Evolutionary conservation across 2,797 vertebrate genomes (phyloP).

Genomic region (Xyrichtys novacula): DNA sequence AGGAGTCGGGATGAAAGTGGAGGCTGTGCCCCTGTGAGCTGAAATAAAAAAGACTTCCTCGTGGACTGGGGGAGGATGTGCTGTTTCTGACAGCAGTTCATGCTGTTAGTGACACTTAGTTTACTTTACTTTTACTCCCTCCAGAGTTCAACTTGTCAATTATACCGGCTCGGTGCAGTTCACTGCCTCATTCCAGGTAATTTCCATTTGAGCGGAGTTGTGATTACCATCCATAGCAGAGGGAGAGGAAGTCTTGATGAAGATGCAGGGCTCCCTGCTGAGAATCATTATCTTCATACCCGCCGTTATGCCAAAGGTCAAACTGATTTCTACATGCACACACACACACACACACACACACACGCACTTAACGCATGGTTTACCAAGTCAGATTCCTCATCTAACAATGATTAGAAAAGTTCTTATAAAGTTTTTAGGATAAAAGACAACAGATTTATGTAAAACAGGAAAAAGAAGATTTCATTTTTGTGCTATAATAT

Average conservation of each 20-base stretch:
- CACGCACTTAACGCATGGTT: neutral
- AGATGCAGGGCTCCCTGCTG: constrained; percentile 54
- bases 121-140: constrained; percentile 47
- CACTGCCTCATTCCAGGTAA: constrained; percentile 63
- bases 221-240: constrained; percentile 68
- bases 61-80: neutral
- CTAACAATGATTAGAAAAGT: neutral
- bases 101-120: constrained; percentile 47
- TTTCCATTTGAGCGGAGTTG: constrained; percentile 59
- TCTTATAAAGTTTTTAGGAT: neutral
- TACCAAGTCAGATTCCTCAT: constrained; percentile 7
- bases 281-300: constrained; percentile 72
- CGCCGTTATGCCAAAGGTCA: constrained; percentile 70
- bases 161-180: constrained; percentile 62
- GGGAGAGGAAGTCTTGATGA: constrained; percentile 65
- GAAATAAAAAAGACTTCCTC: constrained; percentile 3
- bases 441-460: neutral
- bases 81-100: constrained; percentile 20
- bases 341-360: constrained; percentile 21
- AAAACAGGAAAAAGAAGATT: neutral
- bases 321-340: constrained; percentile 44
- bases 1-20: neutral
- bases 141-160: constrained; percentile 42
- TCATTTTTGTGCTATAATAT: neutral
- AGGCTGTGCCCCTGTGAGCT: constrained; percentile 3